Evolutionary conservation across 1,140 invertebrate species (phyloP), one percentile per base, ranked within the genome.

Genomic region (Tetragnatha versicolor): DNA sequence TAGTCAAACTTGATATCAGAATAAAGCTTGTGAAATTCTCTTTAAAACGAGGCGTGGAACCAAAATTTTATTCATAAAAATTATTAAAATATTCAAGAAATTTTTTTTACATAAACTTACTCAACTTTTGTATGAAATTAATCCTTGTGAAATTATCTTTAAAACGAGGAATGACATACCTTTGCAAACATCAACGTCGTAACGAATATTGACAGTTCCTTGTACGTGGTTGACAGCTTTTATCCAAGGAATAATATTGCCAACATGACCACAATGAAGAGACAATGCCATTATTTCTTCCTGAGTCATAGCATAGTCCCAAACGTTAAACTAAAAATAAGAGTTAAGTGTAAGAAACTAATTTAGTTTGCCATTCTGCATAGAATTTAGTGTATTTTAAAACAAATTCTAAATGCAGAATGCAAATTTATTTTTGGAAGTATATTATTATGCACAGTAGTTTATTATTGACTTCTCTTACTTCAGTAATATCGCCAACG

Each of bases 291-390:
- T 55, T n/a, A 80, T 66, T 75, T 80, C 60, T 31, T 75, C 29
- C 53, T 35, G 5, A 29, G 60, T 35, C n/a, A 80, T 22, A 0
- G 35, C 61, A 31, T 68, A 68, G 33, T 80, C 70, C 69, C 70
- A 80, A 20, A 80, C 79, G 27, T 80, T 80, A 39, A 80, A 80
- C 79, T 80, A 29, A 37, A 70, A 47, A 10, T 17, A 37, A 39
- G 20, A 14, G 22, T 10, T 0, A 37, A 63, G 20, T 53, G 1
- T 20, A 9, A 17, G 0, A 20, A n/a, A 53, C n/a, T 1, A 1
- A 17, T 10, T 2, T 20, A 53, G 25, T n/a, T 10, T 2, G 25
- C 7, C 9, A 9, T 20, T 20, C 9, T n/a, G 5, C 7, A 53
- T 20, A 9, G 1, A 53, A 20, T 2, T 17, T 10, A 53, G 25